phyloP scores from a whole-genome alignment of 2,113 vertebrate species.

The Brevimyrus niger region DNA sequence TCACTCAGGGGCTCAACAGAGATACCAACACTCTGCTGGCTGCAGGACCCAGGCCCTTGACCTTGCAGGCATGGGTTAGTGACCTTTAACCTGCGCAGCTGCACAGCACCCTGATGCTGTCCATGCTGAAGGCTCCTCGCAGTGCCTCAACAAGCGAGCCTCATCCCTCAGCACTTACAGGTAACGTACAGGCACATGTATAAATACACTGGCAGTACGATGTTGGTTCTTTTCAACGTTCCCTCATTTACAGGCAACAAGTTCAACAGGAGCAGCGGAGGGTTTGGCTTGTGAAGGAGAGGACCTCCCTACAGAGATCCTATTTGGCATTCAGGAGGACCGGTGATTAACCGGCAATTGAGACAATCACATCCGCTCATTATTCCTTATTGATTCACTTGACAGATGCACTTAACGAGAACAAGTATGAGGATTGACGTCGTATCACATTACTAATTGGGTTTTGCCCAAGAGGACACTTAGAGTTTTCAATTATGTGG shows the following conservation, averaged over 20 bases:
- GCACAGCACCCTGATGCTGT: not conserved
- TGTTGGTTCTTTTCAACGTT: not conserved
- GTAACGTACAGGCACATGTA: not conserved
- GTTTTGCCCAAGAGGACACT: not conserved
- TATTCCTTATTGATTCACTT: conserved; percentile 1
- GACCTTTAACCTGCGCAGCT: not conserved
- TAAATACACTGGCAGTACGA: not conserved
- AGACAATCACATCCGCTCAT: not conserved
- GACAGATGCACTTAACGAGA: conserved; percentile 1
- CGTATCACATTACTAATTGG: not conserved
- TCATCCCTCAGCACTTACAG: not conserved
- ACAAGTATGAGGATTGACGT: not conserved
- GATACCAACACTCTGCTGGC: not conserved
- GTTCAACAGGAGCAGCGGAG: not conserved
- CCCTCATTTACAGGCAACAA: not conserved
- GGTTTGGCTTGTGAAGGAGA: not conserved
- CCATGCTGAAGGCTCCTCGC: not conserved
- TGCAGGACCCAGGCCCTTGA: not conserved
- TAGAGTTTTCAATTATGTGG: not conserved
- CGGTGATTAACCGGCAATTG: not conserved
- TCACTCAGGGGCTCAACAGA: not conserved
- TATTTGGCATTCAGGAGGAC: not conserved
- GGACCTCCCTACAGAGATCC: not conserved
- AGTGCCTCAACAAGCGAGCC: not conserved
- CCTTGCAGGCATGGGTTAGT: not conserved